Base-by-base conservation (phyloP, 2,113 vertebrate species). In the Microtus richardsoni region DNA sequence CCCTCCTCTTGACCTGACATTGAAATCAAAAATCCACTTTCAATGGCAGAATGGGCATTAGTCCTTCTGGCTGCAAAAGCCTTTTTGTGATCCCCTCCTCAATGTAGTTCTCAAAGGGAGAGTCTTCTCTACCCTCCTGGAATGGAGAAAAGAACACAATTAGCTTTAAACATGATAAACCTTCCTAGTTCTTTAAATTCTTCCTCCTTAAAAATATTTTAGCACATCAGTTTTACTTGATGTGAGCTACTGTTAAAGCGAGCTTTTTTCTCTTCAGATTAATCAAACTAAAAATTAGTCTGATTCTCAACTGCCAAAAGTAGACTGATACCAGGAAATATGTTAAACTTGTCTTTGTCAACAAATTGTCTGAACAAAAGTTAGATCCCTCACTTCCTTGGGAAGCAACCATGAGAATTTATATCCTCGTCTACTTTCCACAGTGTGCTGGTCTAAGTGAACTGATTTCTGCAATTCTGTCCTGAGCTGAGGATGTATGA, bases 221-320 rank as follows among this genome's bases (percentile, higher is more conserved):
- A 93, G 70, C 30, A 82, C 36, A 47, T 89, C 14, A 7, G 3
- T 90, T 91, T 79, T 84, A 68, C 58, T 88, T 83, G 13, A 47
- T 49, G 19, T 10, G 44, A 66, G 44, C 47, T 90, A 52, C 86
- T 78, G 26, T 3, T 87, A 75, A 92, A 82, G 41, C 26, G 30
- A 80, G 11, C 0, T 68, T 71, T 75, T 44, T 16, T 1, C 8
- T 88, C 39, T 64, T 62, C 54, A 82, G 74, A 86, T 49, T 87
- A 90, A 75, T 80, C 73, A 89, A 94, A 39, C 54, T 73, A 95
- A 97, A 95, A 74, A 47, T 60, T 89, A 82, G 52, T 79, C 78
- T 89, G 41, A 88, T 30, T 78, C 36, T 78, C 49, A 79, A 28
- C 54, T 88, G 54, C 85, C 84, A 30, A 73, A 88, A 75, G 28